A percentile compares a stretch with the other conserved stretches of the same genome.
These are phyloP conservation scores for Tympanuchus pallidicinctus DNA, from an alignment of 2,113 vertebrate species.

Conservation along the genomic window DNA sequence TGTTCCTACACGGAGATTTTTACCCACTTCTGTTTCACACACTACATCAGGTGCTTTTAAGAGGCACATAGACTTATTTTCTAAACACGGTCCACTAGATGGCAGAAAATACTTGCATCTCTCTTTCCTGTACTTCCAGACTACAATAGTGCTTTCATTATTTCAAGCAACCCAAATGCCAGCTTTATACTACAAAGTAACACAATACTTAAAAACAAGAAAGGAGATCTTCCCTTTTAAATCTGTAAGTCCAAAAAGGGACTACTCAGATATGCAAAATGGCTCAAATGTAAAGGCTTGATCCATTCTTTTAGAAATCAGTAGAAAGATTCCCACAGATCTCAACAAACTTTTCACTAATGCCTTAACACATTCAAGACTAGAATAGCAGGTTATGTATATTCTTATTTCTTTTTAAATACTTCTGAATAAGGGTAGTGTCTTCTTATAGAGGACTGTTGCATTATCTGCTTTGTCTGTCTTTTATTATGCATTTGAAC, in stretches of 20 bases:
- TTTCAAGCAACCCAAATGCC: neutral
- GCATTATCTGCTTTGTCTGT: neutral
- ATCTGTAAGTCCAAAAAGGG: neutral
- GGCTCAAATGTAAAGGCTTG: neutral
- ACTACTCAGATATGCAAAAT: neutral
- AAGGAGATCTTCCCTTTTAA: neutral
- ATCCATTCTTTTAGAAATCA: neutral
- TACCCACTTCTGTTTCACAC: neutral
- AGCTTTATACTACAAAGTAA: neutral
- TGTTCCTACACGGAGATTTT: neutral
- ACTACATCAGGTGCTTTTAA: rapidly evolving
- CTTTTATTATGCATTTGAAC: neutral
- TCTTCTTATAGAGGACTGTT: neutral
- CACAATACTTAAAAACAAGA: neutral
- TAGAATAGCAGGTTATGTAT: neutral
- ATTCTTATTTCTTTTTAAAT: neutral
- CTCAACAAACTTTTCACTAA: neutral
- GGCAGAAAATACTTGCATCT: slow-evolving; percentile 39
- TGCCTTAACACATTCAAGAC: neutral
- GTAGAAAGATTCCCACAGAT: neutral
- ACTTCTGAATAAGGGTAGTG: neutral
- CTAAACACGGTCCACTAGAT: slow-evolving; percentile 38
- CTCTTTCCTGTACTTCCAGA: neutral
- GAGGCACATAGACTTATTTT: neutral
- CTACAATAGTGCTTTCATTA: neutral